Evolutionary conservation across 2,888 invertebrate species (phyloP).

Genomic region (Orthosia cruda): DNA sequence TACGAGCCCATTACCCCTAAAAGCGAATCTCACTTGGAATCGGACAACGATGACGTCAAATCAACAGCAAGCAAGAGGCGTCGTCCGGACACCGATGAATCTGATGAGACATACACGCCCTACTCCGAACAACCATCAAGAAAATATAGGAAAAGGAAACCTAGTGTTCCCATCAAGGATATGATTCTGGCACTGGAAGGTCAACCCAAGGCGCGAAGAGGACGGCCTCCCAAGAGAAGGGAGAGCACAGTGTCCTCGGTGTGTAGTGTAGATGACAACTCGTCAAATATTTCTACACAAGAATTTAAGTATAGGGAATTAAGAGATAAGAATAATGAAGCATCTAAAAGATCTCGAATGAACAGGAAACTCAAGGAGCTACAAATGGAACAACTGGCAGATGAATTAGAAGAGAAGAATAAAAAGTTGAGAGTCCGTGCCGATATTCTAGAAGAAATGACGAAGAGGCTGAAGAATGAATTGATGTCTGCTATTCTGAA

Average conservation of each 20-base stretch:
- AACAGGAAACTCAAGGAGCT: slow-evolving; percentile 93
- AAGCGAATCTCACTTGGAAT: slow-evolving; percentile 86
- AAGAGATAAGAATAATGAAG: slow-evolving; percentile 95
- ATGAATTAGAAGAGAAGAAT: slow-evolving; percentile 93
- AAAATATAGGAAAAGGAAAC: slow-evolving; percentile 84
- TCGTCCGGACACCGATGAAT: slow-evolving; percentile 85
- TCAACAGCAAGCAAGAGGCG: slow-evolving; percentile 77
- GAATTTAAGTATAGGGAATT: slow-evolving; percentile 93
- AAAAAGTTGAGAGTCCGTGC: slow-evolving; percentile 93
- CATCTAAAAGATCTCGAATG: slow-evolving; percentile 94
- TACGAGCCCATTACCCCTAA: slow-evolving; percentile 87
- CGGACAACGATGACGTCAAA: slow-evolving; percentile 83
- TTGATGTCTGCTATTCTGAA: slow-evolving; percentile 93
- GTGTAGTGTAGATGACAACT: slow-evolving; percentile 87
- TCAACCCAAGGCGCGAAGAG: slow-evolving; percentile 87
- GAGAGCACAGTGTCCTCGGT: slow-evolving; percentile 87
- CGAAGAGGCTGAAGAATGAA: slow-evolving; percentile 93
- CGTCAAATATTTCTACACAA: slow-evolving; percentile 83
- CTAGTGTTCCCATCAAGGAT: slow-evolving; percentile 86
- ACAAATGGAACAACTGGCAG: slow-evolving; percentile 90
- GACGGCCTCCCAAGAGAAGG: slow-evolving; percentile 91
- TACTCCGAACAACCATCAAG: slow-evolving; percentile 79
- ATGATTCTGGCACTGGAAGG: slow-evolving; percentile 87
- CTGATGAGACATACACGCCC: slow-evolving; percentile 88
- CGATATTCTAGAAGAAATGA: slow-evolving; percentile 93